A percentile compares a stretch with the other conserved stretches of the same genome.
Conservation (phyloP, 1,140 invertebrate species). For the Triops cancriformis region DNA sequence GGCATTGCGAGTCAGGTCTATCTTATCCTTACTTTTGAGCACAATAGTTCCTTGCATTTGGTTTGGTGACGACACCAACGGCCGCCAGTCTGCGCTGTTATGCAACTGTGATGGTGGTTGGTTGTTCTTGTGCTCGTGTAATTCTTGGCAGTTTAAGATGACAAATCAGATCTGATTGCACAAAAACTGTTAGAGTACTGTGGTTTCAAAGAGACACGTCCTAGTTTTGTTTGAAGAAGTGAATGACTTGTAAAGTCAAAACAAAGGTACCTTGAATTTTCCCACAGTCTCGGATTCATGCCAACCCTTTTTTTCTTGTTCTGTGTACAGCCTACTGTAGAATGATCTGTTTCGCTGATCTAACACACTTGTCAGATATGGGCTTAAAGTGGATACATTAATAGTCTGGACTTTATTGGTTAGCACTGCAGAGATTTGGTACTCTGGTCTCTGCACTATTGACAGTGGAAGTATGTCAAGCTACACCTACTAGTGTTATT, state of each 20-base stretch:
- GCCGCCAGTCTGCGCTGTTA: constrained; percentile 8
- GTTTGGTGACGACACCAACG: background rate
- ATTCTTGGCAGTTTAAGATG: background rate
- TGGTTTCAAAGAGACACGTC: background rate
- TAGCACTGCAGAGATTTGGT: background rate
- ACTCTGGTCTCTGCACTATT: background rate
- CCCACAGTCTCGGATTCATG: background rate
- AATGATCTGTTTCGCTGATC: background rate
- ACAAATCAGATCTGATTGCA: background rate
- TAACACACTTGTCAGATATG: background rate
- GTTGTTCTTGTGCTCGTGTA: background rate
- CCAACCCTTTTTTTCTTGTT: background rate
- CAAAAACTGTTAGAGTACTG: background rate
- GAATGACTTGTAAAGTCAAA: background rate
- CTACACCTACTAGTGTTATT: background rate
- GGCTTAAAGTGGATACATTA: background rate
- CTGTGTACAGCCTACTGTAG: background rate
- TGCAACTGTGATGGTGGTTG: constrained; percentile 9
- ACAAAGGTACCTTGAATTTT: background rate
- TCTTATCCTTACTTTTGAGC: background rate
- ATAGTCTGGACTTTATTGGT: background rate
- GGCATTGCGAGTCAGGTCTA: background rate
- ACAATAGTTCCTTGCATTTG: background rate
- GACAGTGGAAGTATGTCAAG: background rate
- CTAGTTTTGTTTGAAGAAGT: background rate